Conservation (phyloP, 2,113 vertebrate species). For the Zosterops japonicus region DNA sequence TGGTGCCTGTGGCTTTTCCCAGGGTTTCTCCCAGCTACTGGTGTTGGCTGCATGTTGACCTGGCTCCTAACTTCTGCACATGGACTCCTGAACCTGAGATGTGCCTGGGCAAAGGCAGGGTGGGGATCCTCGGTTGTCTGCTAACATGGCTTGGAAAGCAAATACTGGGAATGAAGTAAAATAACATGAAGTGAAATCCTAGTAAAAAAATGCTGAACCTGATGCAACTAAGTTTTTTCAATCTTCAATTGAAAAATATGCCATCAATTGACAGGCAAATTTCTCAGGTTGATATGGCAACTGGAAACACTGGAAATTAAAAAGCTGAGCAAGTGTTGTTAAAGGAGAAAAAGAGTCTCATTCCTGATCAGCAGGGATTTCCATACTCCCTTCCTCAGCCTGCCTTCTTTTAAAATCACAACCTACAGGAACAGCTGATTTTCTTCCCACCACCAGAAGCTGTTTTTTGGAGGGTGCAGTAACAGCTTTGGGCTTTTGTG, state of each 20-base stretch:
- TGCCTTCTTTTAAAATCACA: constrained; percentile 1
- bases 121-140: not conserved
- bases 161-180: not conserved
- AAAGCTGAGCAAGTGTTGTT: constrained; percentile 34
- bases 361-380: constrained; percentile 50
- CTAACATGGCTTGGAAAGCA: not conserved
- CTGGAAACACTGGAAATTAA: constrained; percentile 57
- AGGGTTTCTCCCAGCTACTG: not conserved
- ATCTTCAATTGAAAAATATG: constrained; percentile 24
- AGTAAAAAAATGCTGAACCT: not conserved
- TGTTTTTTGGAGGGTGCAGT: not conserved
- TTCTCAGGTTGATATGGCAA: constrained; percentile 65
- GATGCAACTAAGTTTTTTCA: not conserved
- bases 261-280: constrained; percentile 18
- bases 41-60: not conserved
- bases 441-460: not conserved
- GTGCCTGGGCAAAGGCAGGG: not conserved
- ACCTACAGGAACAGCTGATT: not conserved
- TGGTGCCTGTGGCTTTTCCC: not conserved
- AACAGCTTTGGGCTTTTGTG: not conserved
- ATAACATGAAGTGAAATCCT: not conserved
- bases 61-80: not conserved
- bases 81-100: not conserved
- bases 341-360: constrained; percentile 20
- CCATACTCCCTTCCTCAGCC: not conserved